Conservation (phyloP, 2,797 vertebrate species). For the Oophaga sylvatica region DNA sequence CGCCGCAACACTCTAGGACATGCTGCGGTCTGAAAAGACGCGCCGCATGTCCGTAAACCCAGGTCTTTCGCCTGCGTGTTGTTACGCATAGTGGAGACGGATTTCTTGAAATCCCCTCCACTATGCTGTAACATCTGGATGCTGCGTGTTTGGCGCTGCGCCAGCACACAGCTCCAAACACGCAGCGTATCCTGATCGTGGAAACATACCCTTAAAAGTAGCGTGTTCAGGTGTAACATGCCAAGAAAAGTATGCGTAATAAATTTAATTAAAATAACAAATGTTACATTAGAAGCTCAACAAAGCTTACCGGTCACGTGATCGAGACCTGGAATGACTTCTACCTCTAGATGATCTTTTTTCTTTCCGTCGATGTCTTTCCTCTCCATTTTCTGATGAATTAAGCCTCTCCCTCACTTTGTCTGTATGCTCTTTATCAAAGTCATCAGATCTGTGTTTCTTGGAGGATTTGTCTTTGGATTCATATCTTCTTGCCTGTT, state of each 20-base stretch:
- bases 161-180: too few species aligned
- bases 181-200: too few species aligned
- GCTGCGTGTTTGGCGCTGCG: too few species aligned
- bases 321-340: constrained; percentile 90
- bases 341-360: constrained; percentile 84
- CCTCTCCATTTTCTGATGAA: constrained; percentile 90
- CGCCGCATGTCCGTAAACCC: too few species aligned
- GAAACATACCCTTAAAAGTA: too few species aligned
- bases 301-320: constrained; percentile 85
- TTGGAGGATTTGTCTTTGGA: constrained; percentile 90
- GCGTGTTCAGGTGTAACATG: neutral
- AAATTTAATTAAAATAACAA: neutral
- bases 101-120: too few species aligned
- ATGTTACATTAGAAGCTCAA: neutral
- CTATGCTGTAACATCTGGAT: too few species aligned
- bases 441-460: constrained; percentile 88
- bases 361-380: constrained; percentile 90
- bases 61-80: too few species aligned
- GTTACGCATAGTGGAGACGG: too few species aligned
- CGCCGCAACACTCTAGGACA: too few species aligned
- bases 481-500: constrained; percentile 98
- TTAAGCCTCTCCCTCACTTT: constrained; percentile 87
- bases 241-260: neutral
- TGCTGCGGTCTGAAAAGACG: too few species aligned
- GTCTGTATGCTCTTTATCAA: constrained; percentile 83